Percentiles rank a stretch among this genome's conserved stretches.
Conservation (phyloP, 2,113 vertebrate species). For the Saccopteryx bilineata region DNA sequence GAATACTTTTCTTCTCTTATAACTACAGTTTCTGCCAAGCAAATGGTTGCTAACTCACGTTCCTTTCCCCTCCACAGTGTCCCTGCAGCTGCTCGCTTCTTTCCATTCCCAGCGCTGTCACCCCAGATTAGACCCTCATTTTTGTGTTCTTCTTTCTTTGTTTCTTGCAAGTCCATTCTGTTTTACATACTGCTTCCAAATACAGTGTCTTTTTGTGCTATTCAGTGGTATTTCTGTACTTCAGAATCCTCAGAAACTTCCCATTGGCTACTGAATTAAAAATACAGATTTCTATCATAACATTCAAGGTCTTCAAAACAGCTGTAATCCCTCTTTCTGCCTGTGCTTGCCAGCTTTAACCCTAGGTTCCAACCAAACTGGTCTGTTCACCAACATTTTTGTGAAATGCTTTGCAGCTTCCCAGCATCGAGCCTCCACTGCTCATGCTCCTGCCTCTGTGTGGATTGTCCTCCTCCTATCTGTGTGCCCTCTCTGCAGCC, state of each 20-base stretch:
- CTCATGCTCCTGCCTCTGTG: neutral
- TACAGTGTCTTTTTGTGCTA: neutral
- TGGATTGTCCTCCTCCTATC: too few species aligned
- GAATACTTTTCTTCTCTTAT: neutral
- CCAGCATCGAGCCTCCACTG: neutral
- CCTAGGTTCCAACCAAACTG: neutral
- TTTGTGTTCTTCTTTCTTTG: neutral
- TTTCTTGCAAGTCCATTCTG: neutral
- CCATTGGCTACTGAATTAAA: constrained; percentile 7
- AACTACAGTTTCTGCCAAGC: neutral
- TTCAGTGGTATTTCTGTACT: neutral
- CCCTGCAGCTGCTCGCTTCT: neutral
- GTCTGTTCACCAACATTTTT: neutral
- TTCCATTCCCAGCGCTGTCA: neutral
- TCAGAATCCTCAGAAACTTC: constrained; percentile 36
- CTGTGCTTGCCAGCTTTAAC: neutral
- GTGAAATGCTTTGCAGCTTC: neutral
- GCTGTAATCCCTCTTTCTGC: neutral
- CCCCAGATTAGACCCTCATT: neutral
- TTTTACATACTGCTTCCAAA: neutral
- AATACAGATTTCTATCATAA: neutral
- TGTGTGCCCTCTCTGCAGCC: too few species aligned
- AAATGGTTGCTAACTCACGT: neutral
- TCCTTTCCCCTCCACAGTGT: neutral
- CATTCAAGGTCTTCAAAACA: neutral